These are phyloP conservation scores for Nomada hirtipes DNA, from an alignment of 2,888 invertebrate genomes.

Conservation along the genomic window DNA sequence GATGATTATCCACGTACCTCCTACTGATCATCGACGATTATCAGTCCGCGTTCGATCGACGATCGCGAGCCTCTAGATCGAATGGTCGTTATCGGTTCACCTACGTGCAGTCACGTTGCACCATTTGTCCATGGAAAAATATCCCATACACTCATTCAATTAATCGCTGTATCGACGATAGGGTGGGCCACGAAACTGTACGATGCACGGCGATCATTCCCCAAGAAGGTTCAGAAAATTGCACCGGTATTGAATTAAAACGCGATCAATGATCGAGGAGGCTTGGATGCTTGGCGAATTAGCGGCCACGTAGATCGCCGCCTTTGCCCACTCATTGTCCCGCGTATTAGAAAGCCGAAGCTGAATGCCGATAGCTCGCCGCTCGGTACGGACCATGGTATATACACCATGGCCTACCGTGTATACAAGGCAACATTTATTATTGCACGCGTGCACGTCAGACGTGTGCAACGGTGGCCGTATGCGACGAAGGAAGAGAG, in stretches of 20 bases:
- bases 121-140: slow-evolving; percentile 20
- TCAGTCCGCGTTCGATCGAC: slow-evolving; percentile 42
- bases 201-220: slow-evolving; percentile 6
- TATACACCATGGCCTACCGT: slow-evolving; percentile 57
- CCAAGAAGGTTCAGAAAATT: background rate
- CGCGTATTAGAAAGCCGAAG: slow-evolving; percentile 76
- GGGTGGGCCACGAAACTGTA: background rate
- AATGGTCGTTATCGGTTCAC: slow-evolving; percentile 57
- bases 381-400: slow-evolving; percentile 44
- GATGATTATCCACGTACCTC: slow-evolving; percentile 63
- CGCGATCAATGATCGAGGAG: slow-evolving; percentile 24
- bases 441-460: slow-evolving; percentile 61
- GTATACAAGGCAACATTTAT: slow-evolving; percentile 74
- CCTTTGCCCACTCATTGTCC: slow-evolving; percentile 73
- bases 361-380: slow-evolving; percentile 66
- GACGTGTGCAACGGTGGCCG: slow-evolving; percentile 30
- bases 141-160: slow-evolving; percentile 40
- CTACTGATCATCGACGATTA: slow-evolving; percentile 60
- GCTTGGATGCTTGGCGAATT: slow-evolving; percentile 28
- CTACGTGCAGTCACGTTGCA: slow-evolving; percentile 53
- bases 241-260: slow-evolving; percentile 38
- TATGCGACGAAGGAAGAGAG: slow-evolving; percentile 32
- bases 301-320: slow-evolving; percentile 52
- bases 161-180: slow-evolving; percentile 33
- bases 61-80: slow-evolving; percentile 17